Evolutionary conservation across 2,113 vertebrate genomes (phyloP), one percentile per base, ranked within the genome.

Genomic region (Miniopterus natalensis): DNA sequence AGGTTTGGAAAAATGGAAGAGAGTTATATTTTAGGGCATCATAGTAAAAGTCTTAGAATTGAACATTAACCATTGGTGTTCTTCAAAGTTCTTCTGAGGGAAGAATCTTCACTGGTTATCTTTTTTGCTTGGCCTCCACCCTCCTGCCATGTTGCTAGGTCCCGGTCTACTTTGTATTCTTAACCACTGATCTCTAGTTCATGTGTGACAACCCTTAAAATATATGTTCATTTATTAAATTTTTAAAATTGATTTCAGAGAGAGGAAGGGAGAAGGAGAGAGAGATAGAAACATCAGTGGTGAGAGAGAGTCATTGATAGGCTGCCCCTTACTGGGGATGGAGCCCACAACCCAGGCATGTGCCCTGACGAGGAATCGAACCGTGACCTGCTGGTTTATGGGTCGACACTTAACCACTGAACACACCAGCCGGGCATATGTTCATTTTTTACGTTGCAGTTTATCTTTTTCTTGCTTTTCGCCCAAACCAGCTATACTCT

Each of bases 371-470:
- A 36, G 36, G 36, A 36, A 36, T 36, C 36, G 36, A 36, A 36
- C 36, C 36, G 36, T 36, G 36, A 36, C 36, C 36, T 36, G 36
- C 36, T 36, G 36, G 36, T 36, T 36, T 36, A 36, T 36, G 36
- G 36, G 36, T 36, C 36, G 36, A 36, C 36, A 36, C 36, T 36
- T 36, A 36, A 36, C 36, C 36, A 36, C 36, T 36, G 36, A 36
- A 36, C 36, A 36, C 36, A 36, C 36, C 36, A 36, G 36, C 36
- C 36, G 36, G 36, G 36, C 36, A 18, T 49, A 13, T 40, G 11
- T 90, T 95, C 18, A 66, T 84, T 85, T 90, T 42, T 90, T 83
- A 84, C 53, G 42, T 77, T 57, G 75, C 7, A 68, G n/a, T 84
- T 29, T 36, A 70, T 77, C n/a, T 49, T 53, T 53, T 95, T 79